These are phyloP conservation scores for Rhizoglyphus robini DNA, from an alignment of 1,140 invertebrate species.

Conservation along the genomic window DNA sequence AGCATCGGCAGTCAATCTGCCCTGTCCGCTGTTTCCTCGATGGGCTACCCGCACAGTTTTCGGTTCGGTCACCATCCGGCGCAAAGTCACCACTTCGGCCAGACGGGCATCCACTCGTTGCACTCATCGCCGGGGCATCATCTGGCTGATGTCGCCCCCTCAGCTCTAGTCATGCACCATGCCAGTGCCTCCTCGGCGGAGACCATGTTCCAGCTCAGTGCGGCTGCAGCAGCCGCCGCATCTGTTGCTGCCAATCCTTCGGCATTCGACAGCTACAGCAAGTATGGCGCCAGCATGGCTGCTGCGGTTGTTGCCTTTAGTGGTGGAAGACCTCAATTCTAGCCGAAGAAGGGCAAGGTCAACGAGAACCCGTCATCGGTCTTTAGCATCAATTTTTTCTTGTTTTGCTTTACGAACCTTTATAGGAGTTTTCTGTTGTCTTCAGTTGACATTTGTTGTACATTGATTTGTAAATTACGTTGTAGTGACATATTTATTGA, in stretches of 20 bases:
- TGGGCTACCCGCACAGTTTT: slow-evolving; percentile 1
- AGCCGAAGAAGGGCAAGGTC: too few relatives aligned
- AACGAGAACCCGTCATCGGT: too few relatives aligned
- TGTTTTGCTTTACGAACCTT: not conserved
- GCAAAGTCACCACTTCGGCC: not conserved
- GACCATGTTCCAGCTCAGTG: slow-evolving; percentile 19
- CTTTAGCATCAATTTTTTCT: too few relatives aligned
- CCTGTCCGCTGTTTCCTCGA: slow-evolving; percentile 3
- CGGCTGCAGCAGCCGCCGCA: slow-evolving; percentile 6
- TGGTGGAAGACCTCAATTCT: not conserved
- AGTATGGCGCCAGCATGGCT: not conserved
- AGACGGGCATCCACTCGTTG: not conserved
- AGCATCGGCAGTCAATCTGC: slow-evolving; percentile 7
- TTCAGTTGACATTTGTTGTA: too few relatives aligned
- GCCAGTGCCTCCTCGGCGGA: not conserved
- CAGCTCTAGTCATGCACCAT: slow-evolving; percentile 22
- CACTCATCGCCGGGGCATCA: slow-evolving; percentile 15
- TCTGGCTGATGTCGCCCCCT: slow-evolving; percentile 21
- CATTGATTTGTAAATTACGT: not conserved
- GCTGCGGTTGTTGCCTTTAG: slow-evolving; percentile 9
- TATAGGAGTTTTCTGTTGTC: too few relatives aligned
- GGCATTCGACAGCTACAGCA: slow-evolving; percentile 1
- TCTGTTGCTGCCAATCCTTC: not conserved
- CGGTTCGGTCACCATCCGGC: not conserved
- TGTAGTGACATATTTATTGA: not conserved